Conservation (phyloP, 2,797 vertebrate species). For the Esox masquinongy region DNA sequence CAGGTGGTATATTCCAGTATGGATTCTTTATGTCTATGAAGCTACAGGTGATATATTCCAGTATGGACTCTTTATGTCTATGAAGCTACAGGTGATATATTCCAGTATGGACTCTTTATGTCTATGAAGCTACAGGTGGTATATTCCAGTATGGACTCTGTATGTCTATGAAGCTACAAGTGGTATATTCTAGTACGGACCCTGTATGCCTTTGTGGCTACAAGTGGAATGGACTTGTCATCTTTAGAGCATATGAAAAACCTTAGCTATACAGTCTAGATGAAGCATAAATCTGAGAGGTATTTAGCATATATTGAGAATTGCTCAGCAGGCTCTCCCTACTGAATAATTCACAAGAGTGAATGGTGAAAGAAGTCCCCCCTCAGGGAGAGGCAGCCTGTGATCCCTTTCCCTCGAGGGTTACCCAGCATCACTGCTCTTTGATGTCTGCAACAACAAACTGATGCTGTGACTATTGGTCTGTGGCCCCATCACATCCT, state of each 20-base stretch:
- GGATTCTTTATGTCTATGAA: neutral
- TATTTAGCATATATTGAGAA: neutral
- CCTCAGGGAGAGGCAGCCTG: conserved; percentile 2
- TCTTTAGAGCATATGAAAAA: neutral
- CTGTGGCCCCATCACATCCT: neutral
- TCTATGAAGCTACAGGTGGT: too few species aligned
- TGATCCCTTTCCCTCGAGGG: conserved; percentile 26
- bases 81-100: neutral
- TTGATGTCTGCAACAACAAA: conserved; percentile 64
- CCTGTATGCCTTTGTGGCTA: neutral
- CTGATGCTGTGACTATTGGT: conserved; percentile 28
- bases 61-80: too few species aligned
- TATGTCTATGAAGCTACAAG: neutral
- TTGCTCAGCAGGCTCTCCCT: neutral
- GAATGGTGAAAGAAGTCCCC: neutral
- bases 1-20: too few species aligned
- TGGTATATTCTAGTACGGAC: neutral
- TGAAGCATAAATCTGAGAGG: neutral
- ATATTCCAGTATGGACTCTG: too few species aligned
- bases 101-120: too few species aligned
- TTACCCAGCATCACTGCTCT: conserved; percentile 35
- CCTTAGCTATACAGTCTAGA: neutral
- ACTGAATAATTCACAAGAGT: neutral
- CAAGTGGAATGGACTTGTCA: neutral
- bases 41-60: neutral